Evolutionary conservation across 2,888 invertebrate species (phyloP), one percentile per base, ranked within the genome.

Genomic region (Dynastes maya): DNA sequence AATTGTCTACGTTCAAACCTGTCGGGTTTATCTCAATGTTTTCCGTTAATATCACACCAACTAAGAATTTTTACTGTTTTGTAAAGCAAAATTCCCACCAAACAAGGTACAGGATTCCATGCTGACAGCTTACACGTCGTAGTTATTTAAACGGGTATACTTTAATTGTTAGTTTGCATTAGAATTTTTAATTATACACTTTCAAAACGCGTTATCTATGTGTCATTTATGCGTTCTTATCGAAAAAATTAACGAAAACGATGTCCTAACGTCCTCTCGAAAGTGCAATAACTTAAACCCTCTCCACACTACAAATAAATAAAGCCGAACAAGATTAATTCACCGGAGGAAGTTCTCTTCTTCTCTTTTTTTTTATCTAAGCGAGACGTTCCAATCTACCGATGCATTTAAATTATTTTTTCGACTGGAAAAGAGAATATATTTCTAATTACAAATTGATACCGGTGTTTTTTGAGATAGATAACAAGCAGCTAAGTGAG

Each of bases 401-500:
- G 72, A 74, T 61, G 63, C 58, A 74, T 74, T 74, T 74, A 74
- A 74, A 74, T 74, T 74, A 74, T 74, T 74, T 74, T 51, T 74
- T 53, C 65, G 27, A 78, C 55, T 40, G 45, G 55, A 45, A 65
- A 77, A 61, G 32, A 65, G 72, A 72, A 72, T 65, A 72, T 55
- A 64, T 65, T 78, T 45, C 78, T 78, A 78, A 78, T 78, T 78
- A 78, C 78, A 78, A 78, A 78, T 78, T 78, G 78, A 78, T 78
- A 78, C 78, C 72, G 72, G 64, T 78, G 71, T 78, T 72, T 65
- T 45, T 64, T 61, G 37, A 72, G 71, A 65, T 74, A 78, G 78
- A 72, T 78, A 72, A 58, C 76, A 67, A 68, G 37, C 37, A 11
- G 51, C 72, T 78, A 78, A 78, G 78, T 78, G 78, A 78, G 72